Evolutionary conservation across 2,113 vertebrate genomes (phyloP), one percentile per base, ranked within the genome.

Genomic region (Ictalurus punctatus): DNA sequence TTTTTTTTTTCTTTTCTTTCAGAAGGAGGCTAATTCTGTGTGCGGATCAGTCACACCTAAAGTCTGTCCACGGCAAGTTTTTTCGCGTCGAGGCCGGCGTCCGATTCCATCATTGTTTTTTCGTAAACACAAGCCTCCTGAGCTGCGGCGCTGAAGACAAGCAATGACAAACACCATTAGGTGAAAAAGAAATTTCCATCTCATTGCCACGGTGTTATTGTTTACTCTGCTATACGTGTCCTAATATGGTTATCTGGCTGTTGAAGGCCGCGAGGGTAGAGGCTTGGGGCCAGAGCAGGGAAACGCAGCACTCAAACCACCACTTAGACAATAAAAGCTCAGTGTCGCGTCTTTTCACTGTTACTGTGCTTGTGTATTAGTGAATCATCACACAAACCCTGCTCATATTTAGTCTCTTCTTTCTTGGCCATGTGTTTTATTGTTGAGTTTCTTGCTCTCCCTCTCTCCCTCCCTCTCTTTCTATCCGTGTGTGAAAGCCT

Each of bases 201-300:
- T 97, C 96, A 94, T 96, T 96, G 96, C 97, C 97, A 98, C 96
- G 96, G 94, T 98, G 97, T 99, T 99, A 98, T 99, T 98, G 98
- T 99, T 99, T 97, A 98, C 97, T 97, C 98, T 97, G 96, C 95
- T 96, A 96, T 97, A 95, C 96, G 95, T 96, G 93, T 97, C 98
- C 98, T 98, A 98, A 99, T 98, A 98, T 98, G 97, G 97, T 98
- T 95, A 95, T 96, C 97, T 97, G 97, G 95, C 95, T 94, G 96
- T 96, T 94, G 95, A 96, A 96, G 95, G 94, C 94, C 94, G 92
- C 90, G 94, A 96, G 97, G 78, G 87, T 78, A 89, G 86, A 86
- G 83, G 59, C 34, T 21, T 83, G 82, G 96, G 97, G 96, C 97
- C 97, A 95, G 95, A 94, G 94, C 90, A 91, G 96, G 97, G 96